phyloP scores from a whole-genome alignment of 35 echinoderm and acorn worm species.

The Anneissia japonica region DNA sequence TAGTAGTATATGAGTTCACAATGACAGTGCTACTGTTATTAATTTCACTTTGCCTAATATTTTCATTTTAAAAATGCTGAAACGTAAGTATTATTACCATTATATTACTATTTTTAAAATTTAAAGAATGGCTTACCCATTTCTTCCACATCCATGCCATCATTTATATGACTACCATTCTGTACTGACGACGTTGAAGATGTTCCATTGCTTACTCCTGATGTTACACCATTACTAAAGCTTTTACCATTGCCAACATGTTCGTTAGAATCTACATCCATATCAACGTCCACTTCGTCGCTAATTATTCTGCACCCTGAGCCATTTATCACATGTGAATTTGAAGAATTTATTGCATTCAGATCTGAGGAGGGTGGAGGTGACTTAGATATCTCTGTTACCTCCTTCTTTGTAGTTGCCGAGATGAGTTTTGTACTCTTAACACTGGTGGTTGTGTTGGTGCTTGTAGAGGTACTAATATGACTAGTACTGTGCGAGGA shows the following conservation, averaged over 20 bases:
- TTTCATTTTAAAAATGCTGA: too few relatives aligned
- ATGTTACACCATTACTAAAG: constrained; percentile 17
- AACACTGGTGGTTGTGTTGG: background rate
- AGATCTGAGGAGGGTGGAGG: background rate
- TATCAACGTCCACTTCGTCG: background rate
- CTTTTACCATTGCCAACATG: constrained; percentile 19
- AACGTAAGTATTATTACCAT: too few relatives aligned
- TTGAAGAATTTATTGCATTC: background rate
- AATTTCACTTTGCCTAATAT: too few relatives aligned
- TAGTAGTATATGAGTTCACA: too few relatives aligned
- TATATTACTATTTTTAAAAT: background rate
- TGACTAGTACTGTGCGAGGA: background rate
- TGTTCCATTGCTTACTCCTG: constrained; percentile 49
- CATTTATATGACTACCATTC: constrained; percentile 66
- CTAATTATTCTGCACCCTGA: constrained; percentile 5
- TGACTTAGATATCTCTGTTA: background rate
- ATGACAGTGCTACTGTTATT: too few relatives aligned
- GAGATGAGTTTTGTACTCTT: background rate
- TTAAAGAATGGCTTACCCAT: constrained; percentile 41
- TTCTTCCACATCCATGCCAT: constrained; percentile 93
- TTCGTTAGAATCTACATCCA: constrained; percentile 1
- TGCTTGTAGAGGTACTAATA: background rate
- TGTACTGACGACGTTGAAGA: constrained; percentile 55
- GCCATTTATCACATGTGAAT: constrained; percentile 68
- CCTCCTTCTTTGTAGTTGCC: background rate